phyloP scores from a whole-genome alignment of 2,888 invertebrate species.

The Rhagium mordax region DNA sequence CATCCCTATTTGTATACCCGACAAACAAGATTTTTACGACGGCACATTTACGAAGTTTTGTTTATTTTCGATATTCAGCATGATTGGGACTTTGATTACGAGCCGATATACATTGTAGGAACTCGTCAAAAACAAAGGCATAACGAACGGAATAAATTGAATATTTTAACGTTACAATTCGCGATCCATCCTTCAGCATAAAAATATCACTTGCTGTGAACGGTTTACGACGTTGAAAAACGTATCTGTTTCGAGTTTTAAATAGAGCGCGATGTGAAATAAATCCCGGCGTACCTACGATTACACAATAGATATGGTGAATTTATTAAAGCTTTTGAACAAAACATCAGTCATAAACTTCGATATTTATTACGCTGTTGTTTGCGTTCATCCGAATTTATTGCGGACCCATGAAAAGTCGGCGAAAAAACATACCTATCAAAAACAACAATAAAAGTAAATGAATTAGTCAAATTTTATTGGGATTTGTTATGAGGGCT shows the following conservation, averaged over 20 bases:
- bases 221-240: conserved; percentile 21
- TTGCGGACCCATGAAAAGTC: conserved; percentile 8
- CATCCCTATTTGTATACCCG: too few species aligned
- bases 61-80: too few species aligned
- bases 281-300: conserved; percentile 37
- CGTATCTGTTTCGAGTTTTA: conserved; percentile 33
- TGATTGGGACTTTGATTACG: too few species aligned
- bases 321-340: conserved; percentile 45
- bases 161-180: background rate
- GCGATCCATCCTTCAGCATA: background rate
- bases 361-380: conserved; percentile 44
- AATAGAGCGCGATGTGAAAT: conserved; percentile 38
- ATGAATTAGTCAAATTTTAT: conserved; percentile 4
- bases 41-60: too few species aligned
- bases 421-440: background rate
- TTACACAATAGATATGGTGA: conserved; percentile 44
- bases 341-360: conserved; percentile 50
- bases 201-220: background rate
- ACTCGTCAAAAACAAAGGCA: too few species aligned
- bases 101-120: too few species aligned
- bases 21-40: too few species aligned
- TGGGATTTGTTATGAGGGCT: background rate
- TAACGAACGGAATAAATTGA: background rate
- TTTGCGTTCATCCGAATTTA: conserved; percentile 29
- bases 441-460: conserved; percentile 7